A percentile compares a stretch with the other conserved stretches of the same genome.
Conservation (phyloP, 2,888 invertebrate genomes). For the Thymelicus sylvestris region DNA sequence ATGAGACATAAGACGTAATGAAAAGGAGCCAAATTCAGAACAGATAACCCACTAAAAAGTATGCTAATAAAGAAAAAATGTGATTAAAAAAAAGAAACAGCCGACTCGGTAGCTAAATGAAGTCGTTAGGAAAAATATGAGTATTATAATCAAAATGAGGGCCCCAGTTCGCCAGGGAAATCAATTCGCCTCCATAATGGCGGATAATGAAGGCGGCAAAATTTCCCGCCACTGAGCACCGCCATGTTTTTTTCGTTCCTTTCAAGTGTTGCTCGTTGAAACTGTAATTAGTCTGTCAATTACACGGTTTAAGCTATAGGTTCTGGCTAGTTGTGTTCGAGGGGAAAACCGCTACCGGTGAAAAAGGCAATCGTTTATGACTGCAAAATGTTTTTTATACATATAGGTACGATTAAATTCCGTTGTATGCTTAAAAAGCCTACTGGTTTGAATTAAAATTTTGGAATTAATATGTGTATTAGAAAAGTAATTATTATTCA, state of each 20-base stretch:
- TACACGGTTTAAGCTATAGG: slow-evolving; percentile 32
- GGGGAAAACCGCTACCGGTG: too few species aligned
- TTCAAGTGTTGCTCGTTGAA: slow-evolving; percentile 27
- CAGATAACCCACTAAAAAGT: too few species aligned
- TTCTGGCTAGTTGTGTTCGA: not conserved
- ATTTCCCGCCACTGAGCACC: slow-evolving; percentile 31
- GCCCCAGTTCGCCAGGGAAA: slow-evolving; percentile 47
- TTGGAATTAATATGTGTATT: too few species aligned
- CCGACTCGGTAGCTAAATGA: slow-evolving; percentile 31
- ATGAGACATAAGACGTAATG: too few species aligned
- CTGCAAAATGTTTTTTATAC: not conserved
- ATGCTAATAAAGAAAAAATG: not conserved
- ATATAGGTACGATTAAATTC: too few species aligned
- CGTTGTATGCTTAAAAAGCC: too few species aligned
- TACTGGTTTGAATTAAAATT: too few species aligned
- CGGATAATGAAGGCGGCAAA: slow-evolving; percentile 46
- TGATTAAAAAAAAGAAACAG: slow-evolving; percentile 35
- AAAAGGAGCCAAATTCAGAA: too few species aligned
- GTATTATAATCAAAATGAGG: slow-evolving; percentile 39
- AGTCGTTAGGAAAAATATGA: slow-evolving; percentile 41
- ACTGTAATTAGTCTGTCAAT: slow-evolving; percentile 39
- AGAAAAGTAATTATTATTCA: too few species aligned
- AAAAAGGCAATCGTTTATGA: not conserved
- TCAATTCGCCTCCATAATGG: slow-evolving; percentile 50
- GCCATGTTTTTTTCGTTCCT: slow-evolving; percentile 29